Evolutionary conservation across 2,113 vertebrate genomes (phyloP), one percentile per base, ranked within the genome.

Genomic region (Telmatochromis bifrenatus): DNA sequence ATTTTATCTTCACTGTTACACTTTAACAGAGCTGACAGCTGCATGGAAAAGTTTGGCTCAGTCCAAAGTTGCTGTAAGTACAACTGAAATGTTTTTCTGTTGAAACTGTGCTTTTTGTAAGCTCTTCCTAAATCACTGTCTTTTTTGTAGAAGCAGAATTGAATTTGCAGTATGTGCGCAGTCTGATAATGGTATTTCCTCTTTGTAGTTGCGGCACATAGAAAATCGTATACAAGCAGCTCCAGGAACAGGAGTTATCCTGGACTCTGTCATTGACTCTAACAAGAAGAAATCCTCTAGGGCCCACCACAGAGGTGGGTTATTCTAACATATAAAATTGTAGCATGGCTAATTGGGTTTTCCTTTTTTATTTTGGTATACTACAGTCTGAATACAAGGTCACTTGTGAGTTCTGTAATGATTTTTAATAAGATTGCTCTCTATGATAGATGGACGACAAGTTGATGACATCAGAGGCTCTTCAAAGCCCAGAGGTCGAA

Each of bases 11-110:
- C 42, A 39, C 15, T 26, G 14, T 31, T 23, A 54, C 19, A 62
- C 13, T 85, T 85, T 62, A 79, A 85, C 95, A 98, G 98, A 98
- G 91, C 89, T 96, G 90, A 96, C 96, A 84, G 89, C 96, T 96
- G 95, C 96, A 93, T 97, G 97, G 98, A 95, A 97, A 95, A 93
- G 95, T 95, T 96, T 97, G 93, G 95, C 96, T 93, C 97, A 98
- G 94, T 97, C 97, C 94, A 99, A 99, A 95, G 96, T 97, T 96
- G 97, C 98, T 94, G 98, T 99, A 96, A 98, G 98, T 98, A 95
- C 77, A 80, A 13, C 5, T 9, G 3, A 6, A 70, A 19, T 14
- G 21, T 1, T 33, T 82, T 82, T 68, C 28, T 75, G 23, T 7
- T 37, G 6, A 77, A 70, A 31, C 26, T 19, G 19, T 45, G 21